Conservation (phyloP, 2,113 vertebrate genomes). For the Zapus hudsonius region DNA sequence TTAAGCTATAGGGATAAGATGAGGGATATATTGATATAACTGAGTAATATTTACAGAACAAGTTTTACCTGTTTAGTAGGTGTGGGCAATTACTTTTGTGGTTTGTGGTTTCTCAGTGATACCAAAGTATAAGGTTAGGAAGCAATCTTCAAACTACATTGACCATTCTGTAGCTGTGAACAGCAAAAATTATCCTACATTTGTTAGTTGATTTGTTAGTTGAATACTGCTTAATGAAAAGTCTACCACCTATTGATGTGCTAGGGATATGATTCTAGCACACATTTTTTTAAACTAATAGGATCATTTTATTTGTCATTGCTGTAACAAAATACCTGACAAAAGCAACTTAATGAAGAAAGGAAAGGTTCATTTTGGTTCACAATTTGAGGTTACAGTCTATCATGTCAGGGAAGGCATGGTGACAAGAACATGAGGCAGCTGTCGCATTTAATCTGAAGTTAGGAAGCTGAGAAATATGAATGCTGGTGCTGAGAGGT, state of each 20-base stretch:
- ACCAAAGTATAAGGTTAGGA: conserved; percentile 4
- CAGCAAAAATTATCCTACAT: background rate
- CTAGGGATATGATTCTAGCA: background rate
- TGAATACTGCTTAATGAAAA: conserved; percentile 16
- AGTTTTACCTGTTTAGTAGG: conserved; percentile 17
- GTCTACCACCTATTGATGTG: background rate
- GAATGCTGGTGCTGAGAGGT: too few species aligned
- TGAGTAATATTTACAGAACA: background rate
- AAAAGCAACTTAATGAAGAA: too few species aligned
- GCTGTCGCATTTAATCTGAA: too few species aligned
- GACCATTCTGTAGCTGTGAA: conserved; percentile 6
- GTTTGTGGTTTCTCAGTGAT: conserved; percentile 31
- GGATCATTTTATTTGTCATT: too few species aligned
- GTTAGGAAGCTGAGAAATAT: too few species aligned
- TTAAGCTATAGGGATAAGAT: background rate
- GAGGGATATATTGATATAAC: background rate
- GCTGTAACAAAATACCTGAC: too few species aligned
- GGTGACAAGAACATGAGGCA: too few species aligned
- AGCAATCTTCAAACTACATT: conserved; percentile 38
- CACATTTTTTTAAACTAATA: too few species aligned
- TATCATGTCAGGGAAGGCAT: too few species aligned
- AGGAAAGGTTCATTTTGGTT: too few species aligned
- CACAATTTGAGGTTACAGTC: too few species aligned
- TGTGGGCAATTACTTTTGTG: background rate
- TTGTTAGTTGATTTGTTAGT: conserved; percentile 26